A percentile compares a stretch with the other conserved stretches of the same genome.
phyloP scores from a whole-genome alignment of 2,797 vertebrate genomes.

The Alauda arvensis region DNA sequence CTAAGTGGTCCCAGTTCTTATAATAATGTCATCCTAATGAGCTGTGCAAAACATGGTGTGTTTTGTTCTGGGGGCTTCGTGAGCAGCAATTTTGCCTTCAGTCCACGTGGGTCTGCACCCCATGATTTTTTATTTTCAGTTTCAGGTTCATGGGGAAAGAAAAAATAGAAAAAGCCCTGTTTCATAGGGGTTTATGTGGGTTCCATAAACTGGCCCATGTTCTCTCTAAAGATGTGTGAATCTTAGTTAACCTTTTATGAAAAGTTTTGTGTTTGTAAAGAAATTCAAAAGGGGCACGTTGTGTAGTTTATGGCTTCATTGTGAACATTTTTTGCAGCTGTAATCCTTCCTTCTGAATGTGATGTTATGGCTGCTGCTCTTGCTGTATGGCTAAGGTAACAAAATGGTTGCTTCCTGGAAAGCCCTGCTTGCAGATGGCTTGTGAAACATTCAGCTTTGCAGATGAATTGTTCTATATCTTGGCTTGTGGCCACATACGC shows the following conservation, averaged over 20 bases:
- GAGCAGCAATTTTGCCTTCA: constrained; percentile 1
- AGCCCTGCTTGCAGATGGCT: constrained; percentile 32
- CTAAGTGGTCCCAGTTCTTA: constrained; percentile 36
- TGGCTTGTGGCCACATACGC: background rate
- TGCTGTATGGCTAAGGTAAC: constrained; percentile 4
- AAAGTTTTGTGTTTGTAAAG: constrained; percentile 26
- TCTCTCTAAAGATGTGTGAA: constrained; percentile 45
- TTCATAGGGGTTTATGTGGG: background rate
- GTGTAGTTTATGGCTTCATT: constrained; percentile 29
- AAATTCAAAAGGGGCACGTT: constrained; percentile 38
- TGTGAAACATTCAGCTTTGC: constrained; percentile 37
- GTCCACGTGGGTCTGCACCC: background rate
- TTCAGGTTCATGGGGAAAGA: constrained; percentile 2
- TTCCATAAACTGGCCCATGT: background rate
- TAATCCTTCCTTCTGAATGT: constrained; percentile 37
- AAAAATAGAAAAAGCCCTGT: background rate
- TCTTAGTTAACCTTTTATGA: constrained; percentile 13
- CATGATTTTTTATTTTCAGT: constrained; percentile 32
- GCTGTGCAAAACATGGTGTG: constrained; percentile 28
- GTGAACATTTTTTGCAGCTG: constrained; percentile 44
- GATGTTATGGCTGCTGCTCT: background rate
- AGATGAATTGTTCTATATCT: background rate
- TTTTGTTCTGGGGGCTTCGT: constrained; percentile 26
- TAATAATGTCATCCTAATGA: constrained; percentile 52
- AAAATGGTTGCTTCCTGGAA: constrained; percentile 29